phyloP scores from a whole-genome alignment of 2,888 invertebrate species.

The Mimumesa dahlbomi region DNA sequence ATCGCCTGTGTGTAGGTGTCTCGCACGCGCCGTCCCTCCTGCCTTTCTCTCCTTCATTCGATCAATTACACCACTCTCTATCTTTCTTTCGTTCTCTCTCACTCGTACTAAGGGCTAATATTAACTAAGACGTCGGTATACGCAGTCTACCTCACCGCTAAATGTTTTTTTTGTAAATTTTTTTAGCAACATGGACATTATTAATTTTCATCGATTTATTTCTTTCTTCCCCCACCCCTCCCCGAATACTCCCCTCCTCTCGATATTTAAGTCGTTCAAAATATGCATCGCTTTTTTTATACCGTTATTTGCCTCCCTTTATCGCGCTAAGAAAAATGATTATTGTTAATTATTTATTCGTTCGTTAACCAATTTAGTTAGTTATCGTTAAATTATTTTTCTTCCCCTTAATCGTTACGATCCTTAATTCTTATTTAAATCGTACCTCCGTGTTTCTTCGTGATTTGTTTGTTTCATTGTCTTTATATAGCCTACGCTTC shows the following conservation, averaged over 20 bases:
- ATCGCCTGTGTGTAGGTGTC: background rate
- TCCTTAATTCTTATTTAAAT: constrained; percentile 16
- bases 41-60: constrained; percentile 19
- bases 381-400: constrained; percentile 10
- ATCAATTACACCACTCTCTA: background rate
- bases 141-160: constrained; percentile 70
- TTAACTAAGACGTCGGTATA: constrained; percentile 61
- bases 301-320: constrained; percentile 23
- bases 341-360: constrained; percentile 30
- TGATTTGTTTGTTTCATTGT: constrained; percentile 2
- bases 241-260: background rate
- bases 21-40: background rate
- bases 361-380: constrained; percentile 11
- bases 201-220: constrained; percentile 55
- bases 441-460: constrained; percentile 34
- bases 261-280: constrained; percentile 49
- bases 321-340: constrained; percentile 58
- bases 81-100: constrained; percentile 5
- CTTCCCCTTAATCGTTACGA: background rate
- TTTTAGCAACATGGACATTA: constrained; percentile 76
- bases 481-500: background rate
- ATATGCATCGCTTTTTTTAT: constrained; percentile 41
- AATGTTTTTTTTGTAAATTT: too few species aligned
- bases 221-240: constrained; percentile 12
- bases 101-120: constrained; percentile 61